Evolutionary conservation across 2,888 invertebrate species (phyloP), one percentile per base, ranked within the genome.

Genomic region (Meta bourneti): DNA sequence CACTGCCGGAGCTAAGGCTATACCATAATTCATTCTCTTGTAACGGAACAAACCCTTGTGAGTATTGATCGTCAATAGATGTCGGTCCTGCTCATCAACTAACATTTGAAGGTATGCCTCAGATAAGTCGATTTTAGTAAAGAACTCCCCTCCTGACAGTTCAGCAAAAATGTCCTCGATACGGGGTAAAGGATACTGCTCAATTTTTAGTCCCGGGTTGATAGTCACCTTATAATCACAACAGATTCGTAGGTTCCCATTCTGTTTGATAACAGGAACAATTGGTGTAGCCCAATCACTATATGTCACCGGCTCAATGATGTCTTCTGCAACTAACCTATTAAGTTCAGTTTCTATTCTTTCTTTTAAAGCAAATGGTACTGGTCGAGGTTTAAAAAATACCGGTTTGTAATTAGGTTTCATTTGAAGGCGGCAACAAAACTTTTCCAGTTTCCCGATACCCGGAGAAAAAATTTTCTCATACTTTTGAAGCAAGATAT

Each of bases 1-100:
- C 34, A 34, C 34, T 8, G 94, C 94, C 11, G 94, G 94, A 19
- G 94, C 94, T n/a, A 94, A 94, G 54, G 94, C 94, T 78, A 95
- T 94, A 0, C 95, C 95, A 93, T 94, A 94, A 13, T 94, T 94
- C 79, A 94, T 90, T 19, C 94, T 77, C 81, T 91, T 94, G 90
- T 92, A 94, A n/a, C 90, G 85, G 93, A 93, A 94, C 72, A 94
- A 92, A 19, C 94, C 94, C 80, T 93, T 87, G 84, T 93, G 93
- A 13, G 94, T 94, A 89, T 94, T 94, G 16, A 94, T 93, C n/a
- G 93, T 94, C 48, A 94, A 86, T 16, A 93, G 93, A 87, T 94
- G 75, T 80, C 94, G 92, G 19, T 93, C 94, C 1, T 90, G 89
- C 34, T 94, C 93, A 52, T 94, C 94, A 6, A 95, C 86, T 71